Evolutionary conservation across 1,140 invertebrate species (phyloP), one percentile per base, ranked within the genome.

Genomic region (Philaenus spumarius): DNA sequence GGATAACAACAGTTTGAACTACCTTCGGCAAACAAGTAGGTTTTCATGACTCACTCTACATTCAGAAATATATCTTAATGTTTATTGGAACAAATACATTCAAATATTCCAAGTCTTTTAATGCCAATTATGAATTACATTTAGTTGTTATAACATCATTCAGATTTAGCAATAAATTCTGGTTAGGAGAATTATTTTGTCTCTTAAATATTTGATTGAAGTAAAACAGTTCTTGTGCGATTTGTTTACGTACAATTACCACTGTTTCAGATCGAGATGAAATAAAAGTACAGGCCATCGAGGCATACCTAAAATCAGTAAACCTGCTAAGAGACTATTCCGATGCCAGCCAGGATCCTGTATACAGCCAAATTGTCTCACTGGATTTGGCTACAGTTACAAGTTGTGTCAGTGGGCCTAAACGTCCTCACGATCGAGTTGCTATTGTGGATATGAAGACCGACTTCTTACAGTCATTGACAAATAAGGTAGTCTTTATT

Each of bases 341-440:
- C 6, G 78, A 96, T 66, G 67, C 77, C 7, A 72, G 71, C 1
- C 81, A 95, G 70, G 91, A 97, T 72, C 95, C 95, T 1, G 73
- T 86, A 6, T 99, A 90, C 72, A 90, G 91, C 15, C 77, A 92
- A 78, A 83, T 88, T 35, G 85, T 96, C 7, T 89, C 89, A 58
- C 73, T 99, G 53, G 95, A 99, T 72, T 76, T 99, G 26, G 72
- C 74, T 0, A 91, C 88, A 0, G 93, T 99, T 1, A 92, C 92
- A 9, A 90, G 95, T 2, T 97, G 93, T 53, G 87, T 97, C 0
- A 96, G 93, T 64, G 97, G 97, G 7, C 96, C 97, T 0, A 98
- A 99, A 72, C 76, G 96, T 62, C 96, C 96, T 0, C 96, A 99
- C 66, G 97, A 99, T 76, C 80, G 93, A 48, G 93, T 99, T 2